Evolutionary conservation across 2,888 invertebrate species (phyloP).

Genomic region (Chymomyza procnemis): DNA sequence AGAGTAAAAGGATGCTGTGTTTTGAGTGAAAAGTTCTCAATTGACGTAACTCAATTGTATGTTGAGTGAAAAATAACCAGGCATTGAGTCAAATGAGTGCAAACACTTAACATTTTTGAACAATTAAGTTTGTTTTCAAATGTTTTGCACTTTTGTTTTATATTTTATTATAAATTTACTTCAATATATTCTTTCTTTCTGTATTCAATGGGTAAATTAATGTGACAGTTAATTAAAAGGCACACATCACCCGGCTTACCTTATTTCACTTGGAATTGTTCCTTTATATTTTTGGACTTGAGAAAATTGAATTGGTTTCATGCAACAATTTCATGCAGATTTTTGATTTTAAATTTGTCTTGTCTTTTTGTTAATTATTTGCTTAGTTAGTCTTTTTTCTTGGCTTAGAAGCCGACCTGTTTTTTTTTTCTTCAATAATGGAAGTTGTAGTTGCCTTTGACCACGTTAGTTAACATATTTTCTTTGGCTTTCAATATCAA

Average conservation of each 20-base stretch:
- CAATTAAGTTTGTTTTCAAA: too few species aligned
- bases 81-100: constrained; percentile 53
- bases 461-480: constrained; percentile 32
- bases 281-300: constrained; percentile 12
- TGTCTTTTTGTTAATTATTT: constrained; percentile 59
- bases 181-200: constrained; percentile 12
- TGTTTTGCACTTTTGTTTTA: constrained; percentile 33
- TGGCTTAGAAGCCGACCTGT: constrained; percentile 42
- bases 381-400: constrained; percentile 70
- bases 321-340: constrained; percentile 16
- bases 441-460: constrained; percentile 7
- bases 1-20: not conserved
- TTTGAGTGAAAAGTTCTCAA: constrained; percentile 2
- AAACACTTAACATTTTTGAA: constrained; percentile 50
- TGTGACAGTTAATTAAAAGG: too few species aligned
- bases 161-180: too few species aligned
- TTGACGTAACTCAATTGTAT: not conserved
- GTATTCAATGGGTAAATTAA: too few species aligned
- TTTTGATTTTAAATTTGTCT: constrained; percentile 64
- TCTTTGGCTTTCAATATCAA: constrained; percentile 46
- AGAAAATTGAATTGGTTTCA: too few species aligned
- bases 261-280: too few species aligned
- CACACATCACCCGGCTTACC: too few species aligned
- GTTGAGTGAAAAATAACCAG: constrained; percentile 38
- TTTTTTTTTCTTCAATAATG: constrained; percentile 3